Evolutionary conservation across 2,888 invertebrate species (phyloP), one percentile per base, ranked within the genome.

Genomic region (Philereme transversata): DNA sequence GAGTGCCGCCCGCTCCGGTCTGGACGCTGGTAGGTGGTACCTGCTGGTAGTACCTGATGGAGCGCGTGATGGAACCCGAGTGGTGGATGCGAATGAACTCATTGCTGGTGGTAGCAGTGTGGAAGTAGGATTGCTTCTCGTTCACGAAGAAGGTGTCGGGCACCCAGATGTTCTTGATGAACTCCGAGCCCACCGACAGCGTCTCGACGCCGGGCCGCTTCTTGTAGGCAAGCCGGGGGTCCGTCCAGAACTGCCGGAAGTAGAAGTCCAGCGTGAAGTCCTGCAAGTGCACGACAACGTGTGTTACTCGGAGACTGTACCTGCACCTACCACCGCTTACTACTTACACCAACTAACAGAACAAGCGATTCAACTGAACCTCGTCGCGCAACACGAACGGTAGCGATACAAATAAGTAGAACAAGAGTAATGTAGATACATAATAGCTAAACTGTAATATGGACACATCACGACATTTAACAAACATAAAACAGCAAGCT

Each of bases 121-220:
- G 99, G 93, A 99, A 98, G 94, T 98, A 99, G 76, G 99, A 98
- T 93, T 98, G 98, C 93, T 99, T 99, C 93, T 99, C 99, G 93
- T 99, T 99, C 80, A 99, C 99, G 93, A 99, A 99, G 94, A 99
- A 99, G 73, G 99, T 99, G 92, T 99, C 99, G 75, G 99, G 99
- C 79, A 99, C 98, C 99, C 99, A 99, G 84, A 99, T 98, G 91
- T 97, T 97, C 90, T 97, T 97, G 88, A 98, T 97, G 92, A 97
- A 97, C 89, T 97, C 97, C 67, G 97, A 97, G 78, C 97, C 97
- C 76, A 97, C 97, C 77, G 97, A 97, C 73, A 97, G 94, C 77
- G 96, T 96, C 88, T 97, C 96, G 75, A 97, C 96, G 75, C 96
- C 97, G 74, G 95, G 95, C 79, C 96, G 93, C 88, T 96, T 96